These are phyloP conservation scores for Riptortus pedestris DNA, from an alignment of 1,140 invertebrate genomes.

Conservation along the genomic window DNA sequence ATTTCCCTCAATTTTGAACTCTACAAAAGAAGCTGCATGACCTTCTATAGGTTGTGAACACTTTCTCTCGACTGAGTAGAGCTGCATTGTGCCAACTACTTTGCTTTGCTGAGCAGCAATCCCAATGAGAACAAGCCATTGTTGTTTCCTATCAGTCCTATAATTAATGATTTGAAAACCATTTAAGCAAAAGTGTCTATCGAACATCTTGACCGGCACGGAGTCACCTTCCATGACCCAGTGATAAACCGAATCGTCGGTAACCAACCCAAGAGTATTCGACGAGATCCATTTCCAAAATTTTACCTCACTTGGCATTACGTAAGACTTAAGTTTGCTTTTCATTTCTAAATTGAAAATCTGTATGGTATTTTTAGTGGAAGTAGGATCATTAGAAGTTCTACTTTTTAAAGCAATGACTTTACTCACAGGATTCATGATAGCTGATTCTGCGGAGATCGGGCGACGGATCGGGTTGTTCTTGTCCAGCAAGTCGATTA, in stretches of 20 bases:
- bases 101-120: not conserved
- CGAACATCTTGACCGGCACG: constrained; percentile 11
- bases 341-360: constrained; percentile 99
- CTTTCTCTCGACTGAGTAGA: not conserved
- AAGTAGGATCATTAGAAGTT: constrained; percentile 34
- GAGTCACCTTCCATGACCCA: constrained; percentile 92
- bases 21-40: not conserved
- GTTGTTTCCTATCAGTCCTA: not conserved
- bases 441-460: constrained; percentile 97
- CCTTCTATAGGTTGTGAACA: not conserved
- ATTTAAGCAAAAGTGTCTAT: not conserved
- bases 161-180: constrained; percentile 20
- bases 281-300: constrained; percentile 99
- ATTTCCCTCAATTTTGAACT: not conserved
- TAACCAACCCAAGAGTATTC: constrained; percentile 93
- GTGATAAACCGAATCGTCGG: constrained; percentile 91
- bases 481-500: constrained; percentile 93
- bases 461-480: constrained; percentile 91
- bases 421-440: constrained; percentile 99
- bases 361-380: constrained; percentile 91
- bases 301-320: constrained; percentile 93
- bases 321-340: constrained; percentile 98
- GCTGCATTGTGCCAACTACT: not conserved
- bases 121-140: constrained; percentile 16
- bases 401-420: constrained; percentile 89